A percentile compares a stretch with the other conserved stretches of the same genome.
Evolutionary conservation across 2,113 vertebrate genomes (phyloP).

Genomic region (Alligator sinensis): DNA sequence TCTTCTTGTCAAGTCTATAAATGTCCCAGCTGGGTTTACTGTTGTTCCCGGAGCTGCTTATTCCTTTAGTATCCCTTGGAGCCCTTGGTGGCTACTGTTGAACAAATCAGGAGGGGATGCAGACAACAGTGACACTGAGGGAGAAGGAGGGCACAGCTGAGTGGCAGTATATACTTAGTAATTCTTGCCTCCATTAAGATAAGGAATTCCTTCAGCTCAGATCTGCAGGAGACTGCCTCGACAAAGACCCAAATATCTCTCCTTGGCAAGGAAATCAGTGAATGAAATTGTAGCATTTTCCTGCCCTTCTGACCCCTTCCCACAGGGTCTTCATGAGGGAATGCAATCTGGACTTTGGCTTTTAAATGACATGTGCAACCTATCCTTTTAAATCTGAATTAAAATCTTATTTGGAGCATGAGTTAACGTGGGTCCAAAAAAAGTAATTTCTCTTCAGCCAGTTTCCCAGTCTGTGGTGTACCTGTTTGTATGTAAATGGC

Average conservation of each 20-base stretch:
- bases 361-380: background rate
- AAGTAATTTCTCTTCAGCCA: background rate
- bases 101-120: background rate
- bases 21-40: background rate
- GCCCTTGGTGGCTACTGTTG: accelerated
- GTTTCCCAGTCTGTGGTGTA: accelerated
- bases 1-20: background rate
- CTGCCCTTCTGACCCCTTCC: background rate
- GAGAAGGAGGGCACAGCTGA: background rate
- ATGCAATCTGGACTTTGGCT: background rate
- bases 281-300: background rate
- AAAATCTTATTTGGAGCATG: background rate
- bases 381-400: background rate
- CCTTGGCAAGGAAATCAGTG: background rate
- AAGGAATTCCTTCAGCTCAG: background rate
- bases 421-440: background rate
- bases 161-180: accelerated
- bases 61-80: background rate
- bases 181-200: background rate
- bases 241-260: background rate
- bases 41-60: background rate
- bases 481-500: background rate
- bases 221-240: background rate
- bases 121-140: background rate
- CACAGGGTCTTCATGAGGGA: background rate